Evolutionary conservation across 2,797 vertebrate species (phyloP).

Genomic region (Enteromius afrohamiltoni): DNA sequence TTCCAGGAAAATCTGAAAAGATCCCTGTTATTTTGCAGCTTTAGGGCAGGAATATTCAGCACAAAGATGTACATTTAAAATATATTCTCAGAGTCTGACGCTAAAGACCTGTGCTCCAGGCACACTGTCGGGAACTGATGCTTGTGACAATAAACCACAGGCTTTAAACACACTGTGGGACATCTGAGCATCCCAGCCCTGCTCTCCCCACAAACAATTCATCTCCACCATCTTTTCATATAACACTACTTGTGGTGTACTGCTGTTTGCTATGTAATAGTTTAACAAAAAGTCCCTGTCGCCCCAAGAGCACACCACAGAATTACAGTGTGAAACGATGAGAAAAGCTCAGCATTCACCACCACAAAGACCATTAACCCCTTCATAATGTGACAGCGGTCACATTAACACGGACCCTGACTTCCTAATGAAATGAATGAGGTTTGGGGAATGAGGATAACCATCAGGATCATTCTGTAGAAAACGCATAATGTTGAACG

Average conservation of each 20-base stretch:
- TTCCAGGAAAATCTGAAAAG: neutral
- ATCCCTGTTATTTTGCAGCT: neutral
- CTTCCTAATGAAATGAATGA: constrained; percentile 11
- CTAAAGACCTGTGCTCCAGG: neutral
- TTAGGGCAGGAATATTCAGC: neutral
- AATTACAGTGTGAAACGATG: constrained; percentile 5
- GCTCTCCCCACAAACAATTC: constrained; percentile 17
- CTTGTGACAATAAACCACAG: constrained; percentile 48
- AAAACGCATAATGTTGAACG: neutral
- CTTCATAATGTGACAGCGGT: constrained; percentile 27
- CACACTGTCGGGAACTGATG: constrained; percentile 16
- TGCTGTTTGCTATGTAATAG: constrained; percentile 45
- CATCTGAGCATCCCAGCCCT: constrained; percentile 8
- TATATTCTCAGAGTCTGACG: neutral
- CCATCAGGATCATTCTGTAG: neutral
- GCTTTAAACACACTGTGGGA: constrained; percentile 37
- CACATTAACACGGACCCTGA: neutral
- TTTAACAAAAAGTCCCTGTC: constrained; percentile 36
- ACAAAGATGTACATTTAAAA: neutral
- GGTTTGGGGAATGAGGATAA: neutral
- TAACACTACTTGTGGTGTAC: constrained; percentile 42
- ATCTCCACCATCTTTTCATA: constrained; percentile 27
- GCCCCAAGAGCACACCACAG: constrained; percentile 22
- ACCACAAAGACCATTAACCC: constrained; percentile 16
- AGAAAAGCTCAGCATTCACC: constrained; percentile 15